phyloP scores from a whole-genome alignment of 2,113 vertebrate genomes.

The Cyanocitta stelleri region DNA sequence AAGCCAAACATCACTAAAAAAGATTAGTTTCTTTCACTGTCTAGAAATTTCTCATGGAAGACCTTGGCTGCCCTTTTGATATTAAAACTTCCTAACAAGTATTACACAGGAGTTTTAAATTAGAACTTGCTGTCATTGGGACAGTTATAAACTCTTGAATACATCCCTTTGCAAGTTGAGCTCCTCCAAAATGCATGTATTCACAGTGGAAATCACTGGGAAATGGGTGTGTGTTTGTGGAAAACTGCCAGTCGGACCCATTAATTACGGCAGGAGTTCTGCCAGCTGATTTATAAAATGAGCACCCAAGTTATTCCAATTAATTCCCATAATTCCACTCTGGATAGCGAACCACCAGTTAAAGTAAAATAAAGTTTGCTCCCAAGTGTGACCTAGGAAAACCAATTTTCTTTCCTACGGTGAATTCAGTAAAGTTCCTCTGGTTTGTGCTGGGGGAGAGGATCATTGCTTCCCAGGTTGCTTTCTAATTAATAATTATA shows the following conservation, averaged over 20 bases:
- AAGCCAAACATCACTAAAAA: conserved; percentile 76
- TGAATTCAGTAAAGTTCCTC: conserved; percentile 5
- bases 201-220: conserved; percentile 29
- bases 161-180: conserved; percentile 62
- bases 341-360: background rate
- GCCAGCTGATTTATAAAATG: conserved; percentile 57
- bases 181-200: conserved; percentile 57
- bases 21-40: conserved; percentile 77
- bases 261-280: background rate
- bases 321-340: conserved; percentile 51
- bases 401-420: conserved; percentile 33
- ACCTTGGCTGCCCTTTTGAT: conserved; percentile 80
- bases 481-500: conserved; percentile 65
- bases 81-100: conserved; percentile 82
- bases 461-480: conserved; percentile 53
- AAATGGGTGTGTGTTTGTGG: conserved; percentile 57
- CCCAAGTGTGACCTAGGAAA: conserved; percentile 32
- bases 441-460: conserved; percentile 12
- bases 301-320: conserved; percentile 53
- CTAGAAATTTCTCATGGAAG: conserved; percentile 77
- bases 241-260: conserved; percentile 13
- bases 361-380: conserved; percentile 55
- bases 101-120: conserved; percentile 79
- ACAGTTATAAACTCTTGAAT: conserved; percentile 78
- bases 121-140: conserved; percentile 75